Base-by-base conservation (phyloP, 2,113 vertebrate species). In the Erpornis zantholeuca region DNA sequence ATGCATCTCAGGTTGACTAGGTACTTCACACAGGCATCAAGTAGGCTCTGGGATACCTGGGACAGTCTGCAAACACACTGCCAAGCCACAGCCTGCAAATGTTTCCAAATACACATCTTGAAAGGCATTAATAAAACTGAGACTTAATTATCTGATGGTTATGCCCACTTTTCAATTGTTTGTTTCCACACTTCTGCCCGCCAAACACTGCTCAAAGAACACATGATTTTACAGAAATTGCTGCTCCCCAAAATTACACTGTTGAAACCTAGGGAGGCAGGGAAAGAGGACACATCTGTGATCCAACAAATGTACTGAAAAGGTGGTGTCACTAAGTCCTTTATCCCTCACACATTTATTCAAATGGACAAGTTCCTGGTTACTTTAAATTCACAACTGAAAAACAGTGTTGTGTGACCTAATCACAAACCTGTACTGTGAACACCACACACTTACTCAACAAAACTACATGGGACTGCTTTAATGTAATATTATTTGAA, bases 381-480 rank as follows among this genome's bases (percentile, higher is more conserved):
- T 66, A 80, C 49, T 69, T 84, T 42, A 65, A 89, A 92, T 69
- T 61, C 78, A 71, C 20, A 72, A 36, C 31, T 65, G 61, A 59
- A 84, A 84, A 94, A 53, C 27, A 25, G 57, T 21, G 6, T 17
- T 53, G 40, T 35, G 61, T 35, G 53, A 81, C 35, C 71, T 81
- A 29, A 83, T 56, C 49, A 68, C 47, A 81, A 83, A 88, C 47
- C 24, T 76, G 33, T 38, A 75, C 2, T 18, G 56, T 64, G 52
- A 90, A 86, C 28, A 68, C 22, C 60, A 81, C 35, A 63, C 33
- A 20, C 36, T 42, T 63, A 64, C 3, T 64, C 50, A 47, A 91
- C 52, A 44, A 54, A 28, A 31, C 68, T 52, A 71, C 12, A 81
- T 12, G 53, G 47, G 72, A 78, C 53, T 76, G 65, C 68, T 90